Evolutionary conservation across 2,888 invertebrate species (phyloP).

Genomic region (Acleris emargana): DNA sequence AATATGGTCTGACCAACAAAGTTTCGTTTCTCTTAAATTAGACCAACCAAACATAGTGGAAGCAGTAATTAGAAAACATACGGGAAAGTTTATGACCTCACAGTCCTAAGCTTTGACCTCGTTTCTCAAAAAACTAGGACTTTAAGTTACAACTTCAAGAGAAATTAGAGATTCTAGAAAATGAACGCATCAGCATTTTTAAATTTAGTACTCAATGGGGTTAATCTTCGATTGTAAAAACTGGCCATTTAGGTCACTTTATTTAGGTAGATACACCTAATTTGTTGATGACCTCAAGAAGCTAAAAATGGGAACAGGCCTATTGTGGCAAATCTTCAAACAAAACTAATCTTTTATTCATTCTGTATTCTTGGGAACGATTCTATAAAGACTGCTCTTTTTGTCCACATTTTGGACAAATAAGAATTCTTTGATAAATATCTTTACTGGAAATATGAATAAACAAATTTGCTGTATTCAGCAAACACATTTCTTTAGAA

Average conservation of each 20-base stretch:
- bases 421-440: not conserved
- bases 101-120: slow-evolving; percentile 14
- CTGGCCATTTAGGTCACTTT: not conserved
- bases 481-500: not conserved
- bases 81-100: slow-evolving; percentile 38
- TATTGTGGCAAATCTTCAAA: not conserved
- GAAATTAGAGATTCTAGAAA: not conserved
- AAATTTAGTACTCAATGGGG: not conserved
- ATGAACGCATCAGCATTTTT: not conserved
- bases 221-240: not conserved
- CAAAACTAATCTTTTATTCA: not conserved
- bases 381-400: not conserved
- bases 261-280: not conserved
- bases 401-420: not conserved
- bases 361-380: not conserved
- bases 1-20: slow-evolving; percentile 68
- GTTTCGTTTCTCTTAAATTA: slow-evolving; percentile 68
- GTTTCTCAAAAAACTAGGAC: slow-evolving; percentile 8
- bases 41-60: slow-evolving; percentile 48
- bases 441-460: not conserved
- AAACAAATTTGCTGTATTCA: not conserved
- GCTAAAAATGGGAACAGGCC: not conserved
- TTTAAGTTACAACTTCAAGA: not conserved
- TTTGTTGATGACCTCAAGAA: not conserved
- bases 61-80: slow-evolving; percentile 42